Percentiles rank a stretch among this genome's conserved stretches.
phyloP scores from a whole-genome alignment of 2,888 invertebrate species.

The Adelognathus sp. region DNA sequence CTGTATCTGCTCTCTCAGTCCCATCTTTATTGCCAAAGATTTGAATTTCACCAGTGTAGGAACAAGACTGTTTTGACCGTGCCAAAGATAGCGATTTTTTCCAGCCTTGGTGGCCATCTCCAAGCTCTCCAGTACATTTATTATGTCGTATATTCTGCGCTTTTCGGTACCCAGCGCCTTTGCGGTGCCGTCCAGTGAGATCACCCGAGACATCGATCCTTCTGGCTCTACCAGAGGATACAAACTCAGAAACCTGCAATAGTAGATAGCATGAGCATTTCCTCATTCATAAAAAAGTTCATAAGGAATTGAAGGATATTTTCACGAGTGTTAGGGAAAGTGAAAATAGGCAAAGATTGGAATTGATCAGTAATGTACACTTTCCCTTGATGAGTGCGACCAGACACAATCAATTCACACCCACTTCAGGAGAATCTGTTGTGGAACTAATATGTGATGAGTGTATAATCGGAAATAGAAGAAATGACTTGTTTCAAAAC shows the following conservation, averaged over 20 bases:
- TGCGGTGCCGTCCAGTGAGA: constrained; percentile 86
- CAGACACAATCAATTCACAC: no score
- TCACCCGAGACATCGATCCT: constrained; percentile 82
- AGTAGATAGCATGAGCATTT: neutral
- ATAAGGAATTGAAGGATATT: no score
- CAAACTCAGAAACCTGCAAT: constrained; percentile 83
- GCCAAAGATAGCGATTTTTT: constrained; percentile 88
- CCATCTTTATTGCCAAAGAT: constrained; percentile 83
- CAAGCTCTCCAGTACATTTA: constrained; percentile 88
- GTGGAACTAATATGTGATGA: no score
- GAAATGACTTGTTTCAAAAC: no score
- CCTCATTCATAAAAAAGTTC: neutral
- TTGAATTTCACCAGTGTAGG: constrained; percentile 85
- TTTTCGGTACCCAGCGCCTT: constrained; percentile 86
- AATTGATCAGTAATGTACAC: no score
- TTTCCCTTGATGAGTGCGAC: no score
- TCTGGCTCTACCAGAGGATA: constrained; percentile 82
- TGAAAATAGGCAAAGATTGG: no score
- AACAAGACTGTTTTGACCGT: constrained; percentile 85
- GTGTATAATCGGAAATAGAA: no score
- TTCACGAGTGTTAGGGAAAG: no score
- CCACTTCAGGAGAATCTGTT: no score
- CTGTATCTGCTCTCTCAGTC: constrained; percentile 82
- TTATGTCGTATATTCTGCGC: constrained; percentile 88
- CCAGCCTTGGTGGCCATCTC: constrained; percentile 86